Percentiles rank a stretch among this genome's conserved stretches.
Evolutionary conservation across 2,888 invertebrate species (phyloP).

Genomic region (Hanleya hanleyi): DNA sequence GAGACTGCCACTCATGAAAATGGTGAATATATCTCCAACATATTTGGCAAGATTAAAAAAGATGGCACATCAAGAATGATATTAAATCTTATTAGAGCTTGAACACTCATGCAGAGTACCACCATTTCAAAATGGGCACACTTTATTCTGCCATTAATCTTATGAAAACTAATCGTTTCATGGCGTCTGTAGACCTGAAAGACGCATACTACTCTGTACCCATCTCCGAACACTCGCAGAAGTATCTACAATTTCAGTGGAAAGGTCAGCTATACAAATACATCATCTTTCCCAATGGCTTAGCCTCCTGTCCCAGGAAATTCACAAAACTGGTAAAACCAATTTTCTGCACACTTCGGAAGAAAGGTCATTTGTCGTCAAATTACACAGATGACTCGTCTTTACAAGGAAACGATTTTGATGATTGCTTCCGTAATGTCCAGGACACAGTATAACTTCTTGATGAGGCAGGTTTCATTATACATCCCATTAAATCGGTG

Average conservation of each 20-base stretch:
- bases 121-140: constrained; percentile 4
- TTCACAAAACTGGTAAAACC: constrained; percentile 37
- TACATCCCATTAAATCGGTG: constrained; percentile 13
- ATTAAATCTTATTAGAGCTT: neutral
- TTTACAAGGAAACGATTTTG: neutral
- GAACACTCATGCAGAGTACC: neutral
- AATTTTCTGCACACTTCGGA: constrained; percentile 20
- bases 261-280: constrained; percentile 11
- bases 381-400: constrained; percentile 13
- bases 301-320: constrained; percentile 19
- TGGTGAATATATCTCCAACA: neutral
- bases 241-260: constrained; percentile 12
- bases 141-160: neutral
- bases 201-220: constrained; percentile 6
- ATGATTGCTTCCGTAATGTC: constrained; percentile 4
- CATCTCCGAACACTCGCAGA: constrained; percentile 4
- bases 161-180: neutral
- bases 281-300: constrained; percentile 23
- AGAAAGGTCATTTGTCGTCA: constrained; percentile 13
- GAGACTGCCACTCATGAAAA: neutral
- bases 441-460: neutral
- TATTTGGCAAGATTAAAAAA: neutral
- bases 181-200: constrained; percentile 4
- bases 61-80: constrained; percentile 1
- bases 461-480: neutral